phyloP scores from a whole-genome alignment of 2,113 vertebrate species.

The Zootoca vivipara region DNA sequence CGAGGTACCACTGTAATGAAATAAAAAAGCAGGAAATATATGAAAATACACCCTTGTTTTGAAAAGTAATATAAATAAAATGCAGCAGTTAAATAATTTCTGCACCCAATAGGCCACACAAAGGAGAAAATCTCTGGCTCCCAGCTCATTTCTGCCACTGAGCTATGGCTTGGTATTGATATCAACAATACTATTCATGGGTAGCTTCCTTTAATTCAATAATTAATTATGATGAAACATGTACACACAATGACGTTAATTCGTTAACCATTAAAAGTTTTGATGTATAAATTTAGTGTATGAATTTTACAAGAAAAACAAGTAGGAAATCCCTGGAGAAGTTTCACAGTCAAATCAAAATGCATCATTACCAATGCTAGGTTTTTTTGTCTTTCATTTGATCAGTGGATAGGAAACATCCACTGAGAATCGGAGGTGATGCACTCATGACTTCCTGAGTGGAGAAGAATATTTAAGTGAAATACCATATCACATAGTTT shows the following conservation, averaged over 20 bases:
- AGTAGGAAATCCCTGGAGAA: too few species aligned
- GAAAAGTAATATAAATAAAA: neutral
- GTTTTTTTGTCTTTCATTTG: constrained; percentile 61
- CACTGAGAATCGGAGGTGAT: constrained; percentile 57
- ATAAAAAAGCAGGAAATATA: neutral
- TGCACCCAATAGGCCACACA: neutral
- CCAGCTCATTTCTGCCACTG: too few species aligned
- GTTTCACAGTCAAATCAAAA: neutral
- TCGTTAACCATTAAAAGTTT: too few species aligned
- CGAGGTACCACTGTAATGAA: neutral
- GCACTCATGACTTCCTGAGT: constrained; percentile 53
- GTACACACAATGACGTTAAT: too few species aligned
- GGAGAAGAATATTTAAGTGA: constrained; percentile 63
- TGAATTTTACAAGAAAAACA: too few species aligned
- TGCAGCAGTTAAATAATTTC: neutral
- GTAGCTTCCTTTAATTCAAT: too few species aligned
- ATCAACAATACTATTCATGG: too few species aligned
- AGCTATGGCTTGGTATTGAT: too few species aligned
- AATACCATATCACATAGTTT: constrained; percentile 60
- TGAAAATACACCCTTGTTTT: neutral
- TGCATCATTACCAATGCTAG: constrained; percentile 41
- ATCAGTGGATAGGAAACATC: constrained; percentile 66
- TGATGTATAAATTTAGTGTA: too few species aligned
- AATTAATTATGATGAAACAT: too few species aligned
- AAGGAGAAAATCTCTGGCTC: neutral